Conservation (phyloP, 2,113 vertebrate genomes). For the Callionymus lyra region DNA sequence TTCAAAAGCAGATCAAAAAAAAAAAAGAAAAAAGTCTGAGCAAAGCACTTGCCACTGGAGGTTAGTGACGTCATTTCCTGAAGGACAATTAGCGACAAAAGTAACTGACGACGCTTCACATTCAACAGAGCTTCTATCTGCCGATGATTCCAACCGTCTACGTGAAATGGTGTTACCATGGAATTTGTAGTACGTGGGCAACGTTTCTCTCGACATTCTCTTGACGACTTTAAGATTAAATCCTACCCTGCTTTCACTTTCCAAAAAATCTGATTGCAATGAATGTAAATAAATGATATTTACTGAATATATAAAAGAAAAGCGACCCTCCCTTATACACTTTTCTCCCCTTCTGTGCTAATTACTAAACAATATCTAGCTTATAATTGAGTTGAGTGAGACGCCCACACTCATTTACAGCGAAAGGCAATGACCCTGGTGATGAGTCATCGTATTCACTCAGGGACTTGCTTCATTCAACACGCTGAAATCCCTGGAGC, state of each 20-base stretch:
- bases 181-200: constrained; percentile 41
- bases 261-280: no score
- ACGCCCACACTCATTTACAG: constrained; percentile 73
- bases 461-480: constrained; percentile 51
- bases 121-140: no score
- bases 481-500: constrained; percentile 44
- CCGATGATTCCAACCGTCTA: constrained; percentile 6
- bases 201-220: constrained; percentile 25
- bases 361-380: constrained; percentile 68
- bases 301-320: no score
- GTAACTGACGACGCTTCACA: not conserved
- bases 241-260: constrained; percentile 18
- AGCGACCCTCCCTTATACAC: no score
- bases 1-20: no score
- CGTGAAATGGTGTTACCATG: constrained; percentile 31
- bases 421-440: constrained; percentile 68
- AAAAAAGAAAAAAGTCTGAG: no score
- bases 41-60: no score
- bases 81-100: not conserved
- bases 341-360: constrained; percentile 33
- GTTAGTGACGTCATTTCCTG: no score
- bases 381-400: constrained; percentile 65
- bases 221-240: constrained; percentile 22
- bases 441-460: constrained; percentile 68
- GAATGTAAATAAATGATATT: no score